Base-by-base conservation (phyloP, 2,888 invertebrate genomes). In the Metacarcinus magister region DNA sequence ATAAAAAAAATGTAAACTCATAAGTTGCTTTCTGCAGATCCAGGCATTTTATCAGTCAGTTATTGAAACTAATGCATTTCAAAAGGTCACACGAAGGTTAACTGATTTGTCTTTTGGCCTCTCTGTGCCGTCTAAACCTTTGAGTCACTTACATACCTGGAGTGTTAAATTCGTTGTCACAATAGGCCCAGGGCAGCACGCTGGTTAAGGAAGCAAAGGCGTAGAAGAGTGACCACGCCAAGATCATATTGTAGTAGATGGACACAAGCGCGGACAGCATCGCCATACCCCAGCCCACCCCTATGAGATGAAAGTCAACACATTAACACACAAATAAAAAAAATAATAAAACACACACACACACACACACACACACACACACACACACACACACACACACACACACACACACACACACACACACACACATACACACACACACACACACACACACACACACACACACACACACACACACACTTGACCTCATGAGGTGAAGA, bases 151-250 rank as follows among this genome's bases (percentile, higher is more conserved):
- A 4, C 4, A 60, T 19, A 60, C 60, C 60, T 60, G 60, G 44
- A 44, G 90, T 90, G 39, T 95, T 95, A 46, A 95, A 95, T 32
- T 94, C 94, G 32, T 94, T 94, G 90, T 95, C 32, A 28, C 95
- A 95, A 82, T 97, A 97, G 60, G 97, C 97, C 98, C 98, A 98
- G 0, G 98, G 98, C 46, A 98, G 97, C 23, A 97, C 97, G n/a
- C 97, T 97, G 46, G 97, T 97, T 96, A 98, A 97, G 13, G 98
- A 98, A 4, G 97, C 97, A 96, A 98, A 97, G 94, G 98, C 97
- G 97, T 98, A 98, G 97, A 97, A 98, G 60, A 98, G 97, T 0
- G 98, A 97, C 98, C 98, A 98, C 13, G 98, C 98, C 19, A 98
- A 97, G 96, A 98, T 97, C 97, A 98, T 97, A 97, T 98, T 98